Conservation (phyloP, 2,113 vertebrate species). For the Coptodon rendalli region DNA sequence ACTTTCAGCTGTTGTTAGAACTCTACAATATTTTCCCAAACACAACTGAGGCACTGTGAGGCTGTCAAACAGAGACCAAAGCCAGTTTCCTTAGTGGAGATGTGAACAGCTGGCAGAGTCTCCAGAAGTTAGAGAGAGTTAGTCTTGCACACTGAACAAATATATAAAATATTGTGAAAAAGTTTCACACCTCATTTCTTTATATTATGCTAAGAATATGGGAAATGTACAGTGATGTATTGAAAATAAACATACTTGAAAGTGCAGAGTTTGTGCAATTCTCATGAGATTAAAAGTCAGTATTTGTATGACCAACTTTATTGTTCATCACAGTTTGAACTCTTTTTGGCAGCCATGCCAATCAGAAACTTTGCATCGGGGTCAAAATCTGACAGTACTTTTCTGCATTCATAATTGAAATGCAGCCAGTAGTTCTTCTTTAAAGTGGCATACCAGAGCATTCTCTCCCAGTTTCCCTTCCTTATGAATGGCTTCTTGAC, state of each 20-base stretch:
- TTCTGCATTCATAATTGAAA: background rate
- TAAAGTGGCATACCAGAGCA: background rate
- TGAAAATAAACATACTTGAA: background rate
- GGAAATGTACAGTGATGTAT: background rate
- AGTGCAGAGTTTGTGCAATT: background rate
- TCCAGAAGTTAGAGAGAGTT: background rate
- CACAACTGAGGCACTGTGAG: conserved; percentile 24
- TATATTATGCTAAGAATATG: background rate
- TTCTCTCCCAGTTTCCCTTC: background rate
- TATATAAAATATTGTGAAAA: background rate
- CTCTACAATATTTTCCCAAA: conserved; percentile 56
- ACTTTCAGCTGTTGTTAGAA: conserved; percentile 80
- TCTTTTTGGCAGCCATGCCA: background rate
- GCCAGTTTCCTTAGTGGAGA: background rate
- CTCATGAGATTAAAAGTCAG: background rate
- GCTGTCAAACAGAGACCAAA: conserved; percentile 40
- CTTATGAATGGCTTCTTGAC: background rate
- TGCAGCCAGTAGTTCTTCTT: background rate
- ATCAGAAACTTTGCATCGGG: background rate
- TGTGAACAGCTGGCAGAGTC: conserved; percentile 26
- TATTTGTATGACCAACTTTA: background rate
- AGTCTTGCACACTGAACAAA: background rate
- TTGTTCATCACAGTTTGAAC: background rate
- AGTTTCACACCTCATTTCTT: background rate
- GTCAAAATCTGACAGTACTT: background rate